Evolutionary conservation across 23 tunicate genomes (phyloP).

Genomic region (Halocynthia aurantium): DNA sequence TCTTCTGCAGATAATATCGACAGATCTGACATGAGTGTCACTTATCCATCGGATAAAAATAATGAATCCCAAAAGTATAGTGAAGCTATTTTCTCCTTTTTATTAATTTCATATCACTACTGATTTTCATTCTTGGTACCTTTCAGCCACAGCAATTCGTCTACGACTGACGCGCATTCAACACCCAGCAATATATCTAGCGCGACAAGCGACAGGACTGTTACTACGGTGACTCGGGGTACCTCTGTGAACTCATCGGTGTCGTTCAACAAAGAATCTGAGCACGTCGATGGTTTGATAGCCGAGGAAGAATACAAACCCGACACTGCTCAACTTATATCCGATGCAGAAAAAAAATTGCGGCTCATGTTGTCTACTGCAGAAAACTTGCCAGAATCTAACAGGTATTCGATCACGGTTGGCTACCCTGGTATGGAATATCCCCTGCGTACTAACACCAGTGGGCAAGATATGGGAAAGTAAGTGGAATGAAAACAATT

Average conservation of each 20-base stretch:
- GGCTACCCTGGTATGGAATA: not conserved
- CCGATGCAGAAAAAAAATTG: conserved; percentile 64
- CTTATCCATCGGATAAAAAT: not conserved
- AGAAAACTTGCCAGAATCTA: conserved; percentile 48
- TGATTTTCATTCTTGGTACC: not conserved
- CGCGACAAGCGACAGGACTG: conserved; percentile 44
- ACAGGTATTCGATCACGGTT: not conserved
- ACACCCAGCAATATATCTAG: conserved; percentile 44
- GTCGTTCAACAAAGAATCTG: not conserved
- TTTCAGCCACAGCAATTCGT: conserved; percentile 31
- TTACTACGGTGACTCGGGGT: conserved; percentile 35
- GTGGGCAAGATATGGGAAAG: not conserved
- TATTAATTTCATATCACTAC: not conserved
- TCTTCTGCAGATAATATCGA: too few species aligned
- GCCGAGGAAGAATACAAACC: conserved; percentile 3
- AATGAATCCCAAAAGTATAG: conserved; percentile 36
- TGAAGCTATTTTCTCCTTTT: not conserved
- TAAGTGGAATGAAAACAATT: not conserved
- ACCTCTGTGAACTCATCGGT: conserved; percentile 20
- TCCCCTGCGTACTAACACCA: not conserved
- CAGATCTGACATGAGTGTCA: not conserved
- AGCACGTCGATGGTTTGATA: not conserved
- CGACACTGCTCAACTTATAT: not conserved
- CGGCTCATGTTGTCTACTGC: conserved; percentile 47
- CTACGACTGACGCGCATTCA: conserved; percentile 41